Percentiles rank a stretch among this genome's conserved stretches.
Evolutionary conservation across 2,888 invertebrate genomes (phyloP).

Genomic region (Nomada fucata): DNA sequence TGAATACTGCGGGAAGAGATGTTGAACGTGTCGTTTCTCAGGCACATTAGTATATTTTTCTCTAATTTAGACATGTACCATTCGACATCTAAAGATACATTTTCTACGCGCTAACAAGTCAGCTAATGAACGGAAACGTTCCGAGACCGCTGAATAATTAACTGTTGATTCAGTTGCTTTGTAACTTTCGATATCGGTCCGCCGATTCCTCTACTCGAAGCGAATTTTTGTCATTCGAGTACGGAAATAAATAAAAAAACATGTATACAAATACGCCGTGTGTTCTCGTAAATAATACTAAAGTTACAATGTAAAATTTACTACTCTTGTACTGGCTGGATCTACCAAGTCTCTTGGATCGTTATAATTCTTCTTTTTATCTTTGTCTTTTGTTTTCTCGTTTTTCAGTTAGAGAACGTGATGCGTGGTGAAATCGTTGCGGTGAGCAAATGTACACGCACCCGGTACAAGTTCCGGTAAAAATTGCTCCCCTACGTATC

Average conservation of each 20-base stretch:
- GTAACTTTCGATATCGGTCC: conserved; percentile 19
- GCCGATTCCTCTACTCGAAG: conserved; percentile 19
- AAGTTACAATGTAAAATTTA: conserved; percentile 49
- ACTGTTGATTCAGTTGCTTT: conserved; percentile 60
- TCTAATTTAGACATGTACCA: conserved; percentile 18
- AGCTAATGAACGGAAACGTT: conserved; percentile 36
- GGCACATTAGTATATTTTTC: conserved; percentile 34
- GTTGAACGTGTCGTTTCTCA: conserved; percentile 17
- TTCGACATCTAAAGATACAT: conserved; percentile 14
- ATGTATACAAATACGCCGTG: conserved; percentile 52
- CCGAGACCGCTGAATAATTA: conserved; percentile 53
- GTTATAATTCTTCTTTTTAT: neutral
- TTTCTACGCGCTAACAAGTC: conserved; percentile 7
- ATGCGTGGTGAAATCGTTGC: conserved; percentile 26
- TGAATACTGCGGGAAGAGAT: conserved; percentile 29
- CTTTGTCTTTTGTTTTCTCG: neutral
- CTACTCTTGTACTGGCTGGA: conserved; percentile 54
- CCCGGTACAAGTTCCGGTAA: conserved; percentile 35
- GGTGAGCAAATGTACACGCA: conserved; percentile 48
- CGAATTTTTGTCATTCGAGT: conserved; percentile 29
- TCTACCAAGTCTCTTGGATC: conserved; percentile 40
- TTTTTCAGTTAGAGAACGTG: conserved; percentile 29
- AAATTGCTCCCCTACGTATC: conserved; percentile 7
- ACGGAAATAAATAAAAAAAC: conserved; percentile 59
- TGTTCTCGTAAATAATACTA: conserved; percentile 54